Evolutionary conservation across 1,140 invertebrate genomes (phyloP), one percentile per base, ranked within the genome.

Genomic region (Tetramorium simillimum): DNA sequence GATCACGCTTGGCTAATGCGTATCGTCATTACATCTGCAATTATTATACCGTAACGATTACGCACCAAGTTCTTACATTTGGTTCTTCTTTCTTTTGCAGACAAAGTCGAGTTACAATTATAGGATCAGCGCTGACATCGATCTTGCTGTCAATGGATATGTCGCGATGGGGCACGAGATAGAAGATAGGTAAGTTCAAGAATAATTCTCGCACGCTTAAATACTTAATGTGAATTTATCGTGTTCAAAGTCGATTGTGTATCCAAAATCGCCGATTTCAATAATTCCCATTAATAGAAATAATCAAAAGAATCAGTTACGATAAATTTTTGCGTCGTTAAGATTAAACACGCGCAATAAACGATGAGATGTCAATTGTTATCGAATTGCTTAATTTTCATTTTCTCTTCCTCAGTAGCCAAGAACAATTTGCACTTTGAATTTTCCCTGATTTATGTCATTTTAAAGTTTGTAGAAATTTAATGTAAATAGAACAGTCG

Each of bases 121-220:
- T 58, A 12, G 37, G 16, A 53, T 46, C 69, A 56, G 28, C 24
- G 40, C 40, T 28, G 21, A 21, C 80, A 75, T 75, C 69, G 80
- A 60, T 73, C 69, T 75, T 60, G 43, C 53, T 37, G 40, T 28
- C 43, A 49, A 49, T 24, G 80, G 69, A 73, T 60, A 73, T 75
- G 28, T 49, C 53, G 53, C 69, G 69, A 84, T 84, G 80, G 53
- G 14, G 24, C 43, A 16, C 40, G 40, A 84, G 69, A 84, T 75
- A 75, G 53, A 62, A 75, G 43, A 60, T 58, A 73, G 80, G 80
- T 84, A 82, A 10, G 80, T 82, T 37, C 7, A 16, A 40, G 40
- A 69, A 28, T n/a, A 69, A 43, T 58, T 18, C 33, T 33, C 10
- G 24, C 9, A 4, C 33, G 14, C 14, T 12, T 65, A 21, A 51